These are phyloP conservation scores for Bovichtus diacanthus DNA, from an alignment of 2,797 vertebrate species.

Conservation along the genomic window DNA sequence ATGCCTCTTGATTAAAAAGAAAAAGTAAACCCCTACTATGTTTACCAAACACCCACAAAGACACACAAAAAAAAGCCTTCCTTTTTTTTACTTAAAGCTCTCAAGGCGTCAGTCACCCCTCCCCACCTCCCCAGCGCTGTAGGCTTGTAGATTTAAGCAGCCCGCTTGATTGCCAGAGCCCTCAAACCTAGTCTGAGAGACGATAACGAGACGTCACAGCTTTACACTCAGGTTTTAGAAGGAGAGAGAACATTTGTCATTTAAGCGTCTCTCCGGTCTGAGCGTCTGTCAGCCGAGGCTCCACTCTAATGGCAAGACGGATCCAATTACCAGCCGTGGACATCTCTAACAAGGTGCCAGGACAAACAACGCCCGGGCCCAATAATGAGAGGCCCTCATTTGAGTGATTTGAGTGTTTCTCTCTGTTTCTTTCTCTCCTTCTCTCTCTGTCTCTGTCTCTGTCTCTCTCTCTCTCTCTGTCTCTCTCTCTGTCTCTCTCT, in stretches of 20 bases:
- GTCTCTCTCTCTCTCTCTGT: constrained; percentile 12
- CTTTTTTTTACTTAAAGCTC: constrained; percentile 46
- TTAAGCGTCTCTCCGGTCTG: constrained; percentile 82
- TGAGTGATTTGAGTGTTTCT: constrained; percentile 82
- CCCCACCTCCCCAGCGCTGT: constrained; percentile 12
- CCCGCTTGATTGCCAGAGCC: constrained; percentile 81
- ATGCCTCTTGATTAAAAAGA: constrained; percentile 41
- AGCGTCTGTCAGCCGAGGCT: constrained; percentile 84
- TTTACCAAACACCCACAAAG: constrained; percentile 39
- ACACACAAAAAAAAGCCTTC: background rate
- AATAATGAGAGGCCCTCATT: constrained; percentile 88
- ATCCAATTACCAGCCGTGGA: constrained; percentile 89
- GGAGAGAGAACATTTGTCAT: constrained; percentile 88
- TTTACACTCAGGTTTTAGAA: constrained; percentile 84
- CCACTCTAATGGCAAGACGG: constrained; percentile 82
- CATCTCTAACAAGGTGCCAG: constrained; percentile 90
- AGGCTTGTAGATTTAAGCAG: constrained; percentile 70
- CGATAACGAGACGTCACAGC: constrained; percentile 88
- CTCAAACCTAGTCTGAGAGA: constrained; percentile 81
- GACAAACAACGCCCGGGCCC: constrained; percentile 85
- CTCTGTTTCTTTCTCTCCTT: constrained; percentile 32
- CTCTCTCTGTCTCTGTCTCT: constrained; percentile 9
- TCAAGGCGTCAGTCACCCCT: constrained; percentile 36
- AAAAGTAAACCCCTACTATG: constrained; percentile 26
- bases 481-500: constrained; percentile 17